A percentile compares a stretch with the other conserved stretches of the same genome.
These are phyloP conservation scores for Neopipo cinnamomea DNA, from an alignment of 2,113 vertebrate species.

Conservation along the genomic window DNA sequence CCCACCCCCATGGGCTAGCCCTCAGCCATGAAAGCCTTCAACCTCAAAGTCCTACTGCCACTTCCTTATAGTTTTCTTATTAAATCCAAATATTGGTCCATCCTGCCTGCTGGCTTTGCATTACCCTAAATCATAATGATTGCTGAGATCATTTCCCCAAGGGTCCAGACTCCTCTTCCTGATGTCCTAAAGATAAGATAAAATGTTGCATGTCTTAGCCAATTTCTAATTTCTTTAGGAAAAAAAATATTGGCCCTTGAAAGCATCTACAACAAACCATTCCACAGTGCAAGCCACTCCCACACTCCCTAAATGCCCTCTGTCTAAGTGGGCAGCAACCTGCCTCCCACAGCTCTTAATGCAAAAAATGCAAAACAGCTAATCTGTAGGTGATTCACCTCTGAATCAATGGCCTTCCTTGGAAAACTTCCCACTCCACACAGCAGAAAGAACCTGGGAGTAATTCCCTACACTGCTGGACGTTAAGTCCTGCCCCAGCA, in stretches of 20 bases:
- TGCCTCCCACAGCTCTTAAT: background rate
- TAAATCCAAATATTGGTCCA: background rate
- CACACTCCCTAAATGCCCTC: background rate
- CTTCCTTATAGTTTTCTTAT: background rate
- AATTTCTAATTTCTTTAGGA: background rate
- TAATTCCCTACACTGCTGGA: background rate
- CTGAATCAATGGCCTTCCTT: background rate
- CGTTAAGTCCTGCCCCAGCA: background rate
- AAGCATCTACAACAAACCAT: background rate
- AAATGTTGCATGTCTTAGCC: background rate
- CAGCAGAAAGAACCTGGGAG: background rate
- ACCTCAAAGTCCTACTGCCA: background rate
- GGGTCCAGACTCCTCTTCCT: background rate
- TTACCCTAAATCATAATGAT: background rate
- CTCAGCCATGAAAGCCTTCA: background rate
- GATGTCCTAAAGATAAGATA: background rate
- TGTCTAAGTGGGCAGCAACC: background rate
- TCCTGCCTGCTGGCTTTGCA: background rate
- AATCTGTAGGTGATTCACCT: background rate
- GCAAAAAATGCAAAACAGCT: background rate
- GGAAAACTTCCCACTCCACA: background rate
- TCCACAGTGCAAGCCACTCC: background rate
- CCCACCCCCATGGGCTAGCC: rapidly evolving
- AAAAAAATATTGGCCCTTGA: background rate
- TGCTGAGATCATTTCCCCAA: background rate